Evolutionary conservation across 2,113 vertebrate genomes (phyloP).

Genomic region (Nycticebus coucang): DNA sequence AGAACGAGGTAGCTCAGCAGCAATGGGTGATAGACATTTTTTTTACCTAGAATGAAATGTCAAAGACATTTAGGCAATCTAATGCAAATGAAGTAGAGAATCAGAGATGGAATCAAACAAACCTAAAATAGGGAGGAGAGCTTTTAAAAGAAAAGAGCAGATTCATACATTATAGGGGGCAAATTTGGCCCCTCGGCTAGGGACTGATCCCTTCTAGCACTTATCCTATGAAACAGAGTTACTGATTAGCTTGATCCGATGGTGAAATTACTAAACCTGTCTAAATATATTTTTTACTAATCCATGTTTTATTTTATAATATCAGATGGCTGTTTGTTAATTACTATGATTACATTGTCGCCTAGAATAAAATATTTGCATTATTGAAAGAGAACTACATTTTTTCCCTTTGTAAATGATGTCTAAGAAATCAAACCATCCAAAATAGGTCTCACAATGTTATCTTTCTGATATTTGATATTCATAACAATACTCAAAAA

Average conservation of each 20-base stretch:
- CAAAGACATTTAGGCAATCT: not conserved
- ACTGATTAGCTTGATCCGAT: not conserved
- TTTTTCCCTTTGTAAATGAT: not conserved
- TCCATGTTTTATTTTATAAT: not conserved
- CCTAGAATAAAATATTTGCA: not conserved
- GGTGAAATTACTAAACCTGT: not conserved
- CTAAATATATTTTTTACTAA: not conserved
- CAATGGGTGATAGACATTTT: not conserved
- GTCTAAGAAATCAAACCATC: not conserved
- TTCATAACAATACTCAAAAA: slow-evolving; percentile 6
- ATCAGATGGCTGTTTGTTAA: not conserved
- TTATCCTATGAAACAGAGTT: not conserved
- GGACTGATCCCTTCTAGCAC: not conserved
- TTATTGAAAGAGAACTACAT: not conserved
- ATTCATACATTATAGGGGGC: not conserved
- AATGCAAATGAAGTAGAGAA: not conserved
- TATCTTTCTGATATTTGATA: not conserved
- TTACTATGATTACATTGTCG: not conserved
- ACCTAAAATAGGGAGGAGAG: not conserved
- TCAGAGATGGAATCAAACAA: not conserved
- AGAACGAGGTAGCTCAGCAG: not conserved
- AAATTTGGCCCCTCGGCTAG: not conserved
- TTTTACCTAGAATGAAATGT: not conserved
- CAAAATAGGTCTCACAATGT: not conserved
- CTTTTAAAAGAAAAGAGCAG: not conserved